Conservation (phyloP, 2,888 invertebrate genomes). For the Agonum fuliginosum region DNA sequence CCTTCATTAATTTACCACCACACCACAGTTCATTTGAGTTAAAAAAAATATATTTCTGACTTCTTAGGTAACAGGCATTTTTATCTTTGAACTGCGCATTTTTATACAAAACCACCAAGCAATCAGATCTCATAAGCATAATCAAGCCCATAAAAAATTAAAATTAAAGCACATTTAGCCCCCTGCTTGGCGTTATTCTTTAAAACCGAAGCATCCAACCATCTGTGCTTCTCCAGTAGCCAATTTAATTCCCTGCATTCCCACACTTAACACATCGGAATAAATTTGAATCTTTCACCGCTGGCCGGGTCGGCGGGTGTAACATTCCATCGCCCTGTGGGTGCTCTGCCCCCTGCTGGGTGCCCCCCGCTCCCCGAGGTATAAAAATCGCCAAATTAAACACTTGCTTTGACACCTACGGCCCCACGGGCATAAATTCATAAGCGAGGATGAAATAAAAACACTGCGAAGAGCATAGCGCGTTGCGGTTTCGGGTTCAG, state of each 20-base stretch:
- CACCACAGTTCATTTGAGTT: no score
- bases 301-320: constrained; percentile 16
- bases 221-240: constrained; percentile 46
- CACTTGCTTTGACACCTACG: constrained; percentile 65
- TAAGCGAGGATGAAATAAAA: constrained; percentile 14
- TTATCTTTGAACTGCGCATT: no score
- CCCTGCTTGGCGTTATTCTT: neutral
- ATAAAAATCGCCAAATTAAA: constrained; percentile 63
- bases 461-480: constrained; percentile 6
- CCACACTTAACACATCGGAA: constrained; percentile 48
- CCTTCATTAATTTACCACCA: no score
- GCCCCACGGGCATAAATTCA: constrained; percentile 45
- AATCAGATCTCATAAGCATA: constrained; percentile 24
- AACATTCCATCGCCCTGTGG: constrained; percentile 18
- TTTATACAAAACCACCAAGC: neutral
- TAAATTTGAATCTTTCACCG: constrained; percentile 59
- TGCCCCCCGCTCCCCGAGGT: constrained; percentile 31
- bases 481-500: neutral
- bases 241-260: constrained; percentile 45
- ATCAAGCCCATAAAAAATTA: constrained; percentile 6
- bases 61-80: no score
- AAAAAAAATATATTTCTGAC: no score
- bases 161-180: constrained; percentile 7
- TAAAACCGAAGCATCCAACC: neutral
- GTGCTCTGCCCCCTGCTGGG: constrained; percentile 33